Conservation (phyloP, 2,797 vertebrate genomes). For the Jordanella pulchra region DNA sequence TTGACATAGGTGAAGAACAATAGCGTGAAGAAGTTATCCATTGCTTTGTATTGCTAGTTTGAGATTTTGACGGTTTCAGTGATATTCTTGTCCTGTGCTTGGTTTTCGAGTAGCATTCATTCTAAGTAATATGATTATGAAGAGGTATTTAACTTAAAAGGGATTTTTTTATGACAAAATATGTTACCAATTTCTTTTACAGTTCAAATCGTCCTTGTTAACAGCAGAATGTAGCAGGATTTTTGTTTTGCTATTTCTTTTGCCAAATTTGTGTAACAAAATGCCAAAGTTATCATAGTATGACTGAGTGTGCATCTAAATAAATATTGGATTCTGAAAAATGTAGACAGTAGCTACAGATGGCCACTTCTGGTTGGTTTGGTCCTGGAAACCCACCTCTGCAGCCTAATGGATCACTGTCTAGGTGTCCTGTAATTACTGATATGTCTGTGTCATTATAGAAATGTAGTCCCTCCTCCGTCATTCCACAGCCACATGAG, state of each 20-base stretch:
- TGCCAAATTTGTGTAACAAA: neutral
- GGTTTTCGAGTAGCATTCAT: no score
- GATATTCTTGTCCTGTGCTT: no score
- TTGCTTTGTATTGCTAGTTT: no score
- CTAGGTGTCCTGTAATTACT: conserved; percentile 66
- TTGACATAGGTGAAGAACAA: no score
- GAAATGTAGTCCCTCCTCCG: conserved; percentile 51
- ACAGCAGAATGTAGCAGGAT: neutral
- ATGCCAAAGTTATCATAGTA: neutral
- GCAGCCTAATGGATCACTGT: conserved; percentile 64
- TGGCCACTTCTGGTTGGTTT: conserved; percentile 6
- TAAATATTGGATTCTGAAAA: no score
- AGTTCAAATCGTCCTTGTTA: neutral
- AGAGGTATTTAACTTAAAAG: neutral
- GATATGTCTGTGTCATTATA: conserved; percentile 61
- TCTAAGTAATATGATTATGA: no score
- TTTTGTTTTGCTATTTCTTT: neutral
- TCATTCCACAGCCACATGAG: conserved; percentile 42
- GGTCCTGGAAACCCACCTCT: conserved; percentile 35
- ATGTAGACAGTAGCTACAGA: neutral
- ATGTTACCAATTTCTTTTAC: neutral
- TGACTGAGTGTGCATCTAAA: neutral
- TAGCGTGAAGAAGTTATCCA: no score
- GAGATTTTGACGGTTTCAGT: no score
- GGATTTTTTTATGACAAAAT: neutral